These are phyloP conservation scores for Apodemia zela DNA, from an alignment of 2,888 invertebrate genomes.

Conservation along the genomic window DNA sequence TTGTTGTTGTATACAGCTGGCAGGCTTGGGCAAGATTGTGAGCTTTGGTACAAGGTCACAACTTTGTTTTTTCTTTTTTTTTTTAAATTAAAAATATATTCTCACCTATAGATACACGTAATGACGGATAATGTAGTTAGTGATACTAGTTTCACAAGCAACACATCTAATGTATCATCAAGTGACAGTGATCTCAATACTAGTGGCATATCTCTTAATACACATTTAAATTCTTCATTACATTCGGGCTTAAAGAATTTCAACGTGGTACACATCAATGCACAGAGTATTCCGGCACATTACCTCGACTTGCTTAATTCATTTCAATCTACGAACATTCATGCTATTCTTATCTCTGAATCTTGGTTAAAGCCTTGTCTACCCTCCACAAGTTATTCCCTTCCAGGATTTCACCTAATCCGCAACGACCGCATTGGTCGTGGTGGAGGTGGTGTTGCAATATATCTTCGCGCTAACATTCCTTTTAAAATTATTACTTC, in stretches of 20 bases:
- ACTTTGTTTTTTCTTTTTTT: no score
- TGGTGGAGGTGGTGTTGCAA: constrained; percentile 9
- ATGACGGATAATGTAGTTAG: background rate
- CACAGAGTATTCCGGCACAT: constrained; percentile 24
- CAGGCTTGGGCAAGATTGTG: no score
- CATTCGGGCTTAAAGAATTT: constrained; percentile 10
- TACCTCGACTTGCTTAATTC: constrained; percentile 19
- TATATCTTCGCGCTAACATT: background rate
- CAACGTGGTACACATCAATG: constrained; percentile 23
- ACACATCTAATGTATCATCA: background rate
- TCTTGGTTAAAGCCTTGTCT: constrained; percentile 22
- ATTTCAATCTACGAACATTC: constrained; percentile 19
- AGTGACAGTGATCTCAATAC: background rate
- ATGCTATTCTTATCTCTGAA: constrained; percentile 21
- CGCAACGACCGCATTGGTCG: constrained; percentile 9
- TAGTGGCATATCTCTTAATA: background rate
- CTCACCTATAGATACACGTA: no score
- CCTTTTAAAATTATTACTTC: background rate
- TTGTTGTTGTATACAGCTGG: no score
- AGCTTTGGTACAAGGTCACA: no score
- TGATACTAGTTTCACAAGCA: background rate
- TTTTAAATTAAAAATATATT: no score
- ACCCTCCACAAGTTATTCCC: constrained; percentile 20
- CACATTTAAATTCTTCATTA: background rate
- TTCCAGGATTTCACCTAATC: constrained; percentile 21